phyloP scores from a whole-genome alignment of 2,888 invertebrate species.

The Hanleya hanleyi region DNA sequence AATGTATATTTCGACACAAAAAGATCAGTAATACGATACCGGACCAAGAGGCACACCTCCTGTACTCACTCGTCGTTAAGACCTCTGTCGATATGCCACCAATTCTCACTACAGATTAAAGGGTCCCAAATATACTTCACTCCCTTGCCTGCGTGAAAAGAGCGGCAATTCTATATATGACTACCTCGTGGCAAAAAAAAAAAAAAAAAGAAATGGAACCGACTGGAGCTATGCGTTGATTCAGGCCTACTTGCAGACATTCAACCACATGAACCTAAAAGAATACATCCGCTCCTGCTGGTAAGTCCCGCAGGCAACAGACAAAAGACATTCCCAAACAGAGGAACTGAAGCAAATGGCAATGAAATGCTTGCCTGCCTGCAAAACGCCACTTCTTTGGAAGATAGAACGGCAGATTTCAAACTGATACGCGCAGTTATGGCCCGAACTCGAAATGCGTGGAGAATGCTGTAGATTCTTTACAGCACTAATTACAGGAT shows the following conservation, averaged over 20 bases:
- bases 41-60: neutral
- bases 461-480: neutral
- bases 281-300: neutral
- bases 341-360: neutral
- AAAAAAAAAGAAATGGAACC: too few species aligned
- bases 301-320: neutral
- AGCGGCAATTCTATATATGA: neutral
- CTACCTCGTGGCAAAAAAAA: neutral
- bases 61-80: conserved; percentile 5
- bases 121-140: neutral
- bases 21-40: neutral
- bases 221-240: neutral
- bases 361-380: neutral
- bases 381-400: neutral
- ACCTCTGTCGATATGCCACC: neutral
- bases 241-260: neutral
- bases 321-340: neutral
- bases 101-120: neutral
- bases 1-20: neutral
- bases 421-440: neutral
- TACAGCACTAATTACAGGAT: neutral
- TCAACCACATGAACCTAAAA: conserved; percentile 5
- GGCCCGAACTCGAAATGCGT: neutral
- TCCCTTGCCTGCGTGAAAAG: neutral
- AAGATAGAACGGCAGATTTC: neutral